Evolutionary conservation across 2,888 invertebrate species (phyloP), one percentile per base, ranked within the genome.

Genomic region (Fragum whitleyi): DNA sequence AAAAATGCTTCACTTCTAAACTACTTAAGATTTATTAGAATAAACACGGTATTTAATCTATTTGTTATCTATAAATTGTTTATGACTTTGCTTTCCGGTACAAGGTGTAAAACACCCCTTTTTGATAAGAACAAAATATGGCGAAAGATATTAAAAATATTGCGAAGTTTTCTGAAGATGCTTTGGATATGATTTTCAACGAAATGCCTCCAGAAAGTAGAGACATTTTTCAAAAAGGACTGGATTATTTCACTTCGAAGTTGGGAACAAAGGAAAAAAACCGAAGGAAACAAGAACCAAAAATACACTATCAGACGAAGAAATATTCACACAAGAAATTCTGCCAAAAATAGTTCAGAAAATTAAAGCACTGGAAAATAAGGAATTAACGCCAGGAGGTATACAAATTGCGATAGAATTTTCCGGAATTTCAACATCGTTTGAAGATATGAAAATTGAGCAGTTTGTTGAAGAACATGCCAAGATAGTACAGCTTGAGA

Each of bases 101-200:
- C 59, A 57, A 16, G n/a, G 59, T 57, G n/a, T 28, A 57, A 57
- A 57, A 11, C 59, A 28, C 59, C 59, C 59, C 59, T 57, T 57
- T 21, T 57, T 57, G 11, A 28, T 57, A 57, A 57, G n/a, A 57
- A 57, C 23, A 21, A 57, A 67, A 19, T 42, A 67, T 67, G 67
- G 67, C 67, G 39, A n/a, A 36, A 36, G 42, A 67, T 21, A 67
- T 67, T 21, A 67, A 67, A 67, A n/a, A 39, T 19, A 42, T 67
- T 67, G 32, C 67, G 23, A 67, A 67, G 39, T 67, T 67, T 67
- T 36, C 67, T 42, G 67, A 36, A 14, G 67, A 67, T 67, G 23
- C 67, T 9, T 7, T 67, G 16, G 42, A 67, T 67, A 42, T 67
- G 67, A 36, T 36, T 21, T 16, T 36, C 23, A n/a, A 67, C 19